Conservation (phyloP, 2,113 vertebrate species). For the Balaenoptera acutorostrata region DNA sequence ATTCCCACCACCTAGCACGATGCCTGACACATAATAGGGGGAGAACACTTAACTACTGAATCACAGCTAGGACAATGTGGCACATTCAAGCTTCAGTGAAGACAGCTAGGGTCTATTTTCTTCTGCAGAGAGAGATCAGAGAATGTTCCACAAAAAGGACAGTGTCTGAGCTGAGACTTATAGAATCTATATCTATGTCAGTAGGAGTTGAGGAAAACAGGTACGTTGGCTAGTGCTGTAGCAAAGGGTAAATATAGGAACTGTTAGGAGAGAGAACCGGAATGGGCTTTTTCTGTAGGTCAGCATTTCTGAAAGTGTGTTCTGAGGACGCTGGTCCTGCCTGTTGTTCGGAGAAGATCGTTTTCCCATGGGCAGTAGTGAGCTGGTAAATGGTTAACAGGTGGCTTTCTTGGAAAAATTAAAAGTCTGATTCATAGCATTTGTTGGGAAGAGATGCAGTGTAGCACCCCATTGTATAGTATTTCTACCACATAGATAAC, state of each 20-base stretch:
- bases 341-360: not conserved
- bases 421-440: not conserved
- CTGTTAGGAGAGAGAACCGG: not conserved
- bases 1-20: not conserved
- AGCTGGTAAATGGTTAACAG: not conserved
- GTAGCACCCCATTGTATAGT: not conserved
- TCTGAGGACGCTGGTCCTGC: not conserved
- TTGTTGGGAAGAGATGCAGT: not conserved
- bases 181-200: not conserved
- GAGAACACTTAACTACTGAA: not conserved
- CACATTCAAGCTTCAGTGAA: not conserved
- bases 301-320: not conserved
- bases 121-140: not conserved
- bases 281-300: not conserved
- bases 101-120: not conserved
- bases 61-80: not conserved
- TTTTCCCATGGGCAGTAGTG: not conserved
- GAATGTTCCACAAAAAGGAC: not conserved
- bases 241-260: not conserved
- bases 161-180: not conserved
- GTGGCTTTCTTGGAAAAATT: not conserved
- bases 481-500: not conserved
- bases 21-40: not conserved
- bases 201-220: not conserved
- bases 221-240: not conserved